Evolutionary conservation across 2,888 invertebrate genomes (phyloP), one percentile per base, ranked within the genome.

Genomic region (Antitype chi): DNA sequence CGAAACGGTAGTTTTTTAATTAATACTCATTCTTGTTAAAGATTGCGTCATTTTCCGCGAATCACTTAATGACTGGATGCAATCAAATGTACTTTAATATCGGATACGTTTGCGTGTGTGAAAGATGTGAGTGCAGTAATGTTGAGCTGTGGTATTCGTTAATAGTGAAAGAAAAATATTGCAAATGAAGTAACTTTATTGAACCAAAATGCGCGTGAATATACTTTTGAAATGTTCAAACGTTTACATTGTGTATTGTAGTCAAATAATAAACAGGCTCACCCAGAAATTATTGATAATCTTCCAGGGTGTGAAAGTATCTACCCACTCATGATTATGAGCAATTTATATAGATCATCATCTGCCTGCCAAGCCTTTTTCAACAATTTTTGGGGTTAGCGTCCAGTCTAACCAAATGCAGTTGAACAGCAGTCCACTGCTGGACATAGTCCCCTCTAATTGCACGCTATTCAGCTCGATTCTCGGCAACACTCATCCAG

Each of bases 11-110:
- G 20, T 11, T 11, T 47, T 47, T 11, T 47, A 43, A 11, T 90
- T 90, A 90, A 85, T 78, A 84, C 87, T 89, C 88, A 91, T 86
- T 89, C 89, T 87, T 81, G 78, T 76, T 75, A 81, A 78, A 78
- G 78, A 73, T 85, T 75, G 59, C 76, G 74, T 87, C 82, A 85
- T 75, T 17, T 77, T 82, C 87, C 53, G 64, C 32, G 83, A 85
- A 83, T 76, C 28, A 43, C 70, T 85, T 74, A 81, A 81, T 85
- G 81, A 70, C 59, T 75, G 64, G 70, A 67, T 62, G 66, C 23
- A 68, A 73, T 70, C 67, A 71, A 74, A 84, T 85, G 71, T 77
- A 23, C 64, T 57, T 67, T 59, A 63, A 67, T 52, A 62, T 70
- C 67, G 15, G 43, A 81, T 60, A 76, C 6, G 73, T 76, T 76